Base-by-base conservation (phyloP, 2,113 vertebrate genomes). In the Serilophus lunatus region DNA sequence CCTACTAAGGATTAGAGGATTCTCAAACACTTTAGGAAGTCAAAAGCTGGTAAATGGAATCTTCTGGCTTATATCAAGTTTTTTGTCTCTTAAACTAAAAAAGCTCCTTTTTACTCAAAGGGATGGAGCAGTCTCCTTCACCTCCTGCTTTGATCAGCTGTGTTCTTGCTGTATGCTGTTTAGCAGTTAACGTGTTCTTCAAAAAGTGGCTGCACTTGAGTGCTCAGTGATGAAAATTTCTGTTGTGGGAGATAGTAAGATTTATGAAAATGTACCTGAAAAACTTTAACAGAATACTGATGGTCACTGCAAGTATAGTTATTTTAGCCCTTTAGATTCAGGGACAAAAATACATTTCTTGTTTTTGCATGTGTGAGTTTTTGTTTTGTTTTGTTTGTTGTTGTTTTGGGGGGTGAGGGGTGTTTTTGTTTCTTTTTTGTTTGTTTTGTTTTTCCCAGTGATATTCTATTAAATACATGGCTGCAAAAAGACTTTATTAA, bases 401-500 rank as follows among this genome's bases (percentile, higher is more conserved):
- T 10, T n/a, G 18, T 47, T 45, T 8, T 16, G 14, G 40, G 49
- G 49, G 7, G 22, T 49, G 10, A n/a, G n/a, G n/a, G 40, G 40
- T 42, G 10, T 42, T 42, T 42, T 42, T 42, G 40, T 42, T 42
- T 42, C 11, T 42, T 42, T 42, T 25, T 18, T 35, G 18, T 76
- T 77, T 51, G 9, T 8, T 79, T 40, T 42, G 23, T 2, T 33
- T 7, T 77, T 45, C 78, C 44, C 45, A 69, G 44, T 65, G 25
- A 68, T 81, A 14, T 84, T 97, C 66, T 94, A 45, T 93, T 90
- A 93, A 88, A 63, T 71, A 87, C 47, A 69, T 96, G 87, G 65
- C 66, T 98, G 92, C 82, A 95, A 88, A 74, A 87, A 88, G 38
- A 13, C 31, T 94, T 93, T 83, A 86, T 96, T 96, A 97, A 93